Evolutionary conservation across 2,888 invertebrate genomes (phyloP).

Genomic region (Tipula vernalis): DNA sequence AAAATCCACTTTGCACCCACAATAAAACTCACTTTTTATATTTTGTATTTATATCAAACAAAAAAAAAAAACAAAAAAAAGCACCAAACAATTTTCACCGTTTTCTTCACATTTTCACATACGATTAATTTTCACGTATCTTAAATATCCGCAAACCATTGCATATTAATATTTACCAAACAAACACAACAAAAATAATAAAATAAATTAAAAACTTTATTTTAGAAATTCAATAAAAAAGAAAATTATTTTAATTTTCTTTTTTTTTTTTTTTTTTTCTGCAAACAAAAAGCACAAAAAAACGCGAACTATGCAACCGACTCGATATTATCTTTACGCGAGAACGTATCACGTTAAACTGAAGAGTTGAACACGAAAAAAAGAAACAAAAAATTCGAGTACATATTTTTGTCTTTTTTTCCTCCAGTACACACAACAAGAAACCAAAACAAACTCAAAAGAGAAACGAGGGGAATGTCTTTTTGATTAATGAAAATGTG

Average conservation of each 20-base stretch:
- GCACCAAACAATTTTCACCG: background rate
- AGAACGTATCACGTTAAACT: background rate
- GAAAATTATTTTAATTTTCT: background rate
- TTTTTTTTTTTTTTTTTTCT: background rate
- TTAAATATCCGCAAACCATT: background rate
- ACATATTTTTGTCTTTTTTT: background rate
- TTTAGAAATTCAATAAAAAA: background rate
- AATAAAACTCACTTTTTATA: background rate
- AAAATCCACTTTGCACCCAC: background rate
- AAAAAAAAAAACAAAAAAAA: no score
- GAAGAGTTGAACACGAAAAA: background rate
- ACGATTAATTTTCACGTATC: background rate
- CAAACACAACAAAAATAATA: background rate
- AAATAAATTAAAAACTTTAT: background rate
- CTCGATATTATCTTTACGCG: background rate
- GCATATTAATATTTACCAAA: background rate
- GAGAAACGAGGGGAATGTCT: background rate
- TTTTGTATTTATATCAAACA: background rate
- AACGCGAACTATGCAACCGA: background rate
- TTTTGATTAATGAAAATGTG: background rate
- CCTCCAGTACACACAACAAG: background rate
- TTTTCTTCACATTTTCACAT: background rate
- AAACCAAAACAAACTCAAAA: background rate
- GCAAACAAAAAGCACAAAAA: background rate
- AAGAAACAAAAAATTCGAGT: background rate